Base-by-base conservation (phyloP, 2,113 vertebrate genomes). In the Alexandromys fortis region DNA sequence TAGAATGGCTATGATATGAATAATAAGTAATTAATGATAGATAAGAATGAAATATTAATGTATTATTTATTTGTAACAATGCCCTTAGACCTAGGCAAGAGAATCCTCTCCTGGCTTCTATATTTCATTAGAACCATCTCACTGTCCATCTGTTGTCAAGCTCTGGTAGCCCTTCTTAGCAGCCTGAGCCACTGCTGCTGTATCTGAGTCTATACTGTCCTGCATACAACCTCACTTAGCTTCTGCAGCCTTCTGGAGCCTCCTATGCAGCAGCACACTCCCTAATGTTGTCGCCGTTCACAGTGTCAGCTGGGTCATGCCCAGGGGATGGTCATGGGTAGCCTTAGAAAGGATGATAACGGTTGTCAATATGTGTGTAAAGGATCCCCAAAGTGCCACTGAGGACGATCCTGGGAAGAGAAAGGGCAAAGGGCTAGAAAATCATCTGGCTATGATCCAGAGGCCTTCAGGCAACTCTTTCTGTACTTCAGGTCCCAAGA, bases 291-390 rank as follows among this genome's bases (percentile, higher is more conserved):
- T 55, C 38, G 2, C 55, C 4, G 45, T 7, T 49, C 55, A 10
- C 2, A 52, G 5, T 12, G 45, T 16, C 30, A 67, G 0, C 21
- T 90, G 47, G 0, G 0, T 79, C 30, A 35, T 5, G 16, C 1
- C 17, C 55, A 52, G 79, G 38, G n/a, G 42, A 86, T 65, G 72
- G 0, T 13, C 10, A 58, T 28, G 14, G 16, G 17, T 14, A 33
- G 14, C 22, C 73, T 94, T 67, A 30, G 7, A 89, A 3, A 6
- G 1, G 22, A 38, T 33, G 8, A 58, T 58, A 58, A 58, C 21
- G 58, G 67, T 22, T 26, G 45, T 49, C 19, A 2, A 33, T 12
- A 1, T n/a, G 7, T 5, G 90, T 22, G 6, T 58, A 7, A 52
- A 30, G 8, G 14, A 42, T 11, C 3, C 24, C 35, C 10, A 3